These are phyloP conservation scores for Osmoderma eremita DNA, from an alignment of 2,888 invertebrate species.

Conservation along the genomic window DNA sequence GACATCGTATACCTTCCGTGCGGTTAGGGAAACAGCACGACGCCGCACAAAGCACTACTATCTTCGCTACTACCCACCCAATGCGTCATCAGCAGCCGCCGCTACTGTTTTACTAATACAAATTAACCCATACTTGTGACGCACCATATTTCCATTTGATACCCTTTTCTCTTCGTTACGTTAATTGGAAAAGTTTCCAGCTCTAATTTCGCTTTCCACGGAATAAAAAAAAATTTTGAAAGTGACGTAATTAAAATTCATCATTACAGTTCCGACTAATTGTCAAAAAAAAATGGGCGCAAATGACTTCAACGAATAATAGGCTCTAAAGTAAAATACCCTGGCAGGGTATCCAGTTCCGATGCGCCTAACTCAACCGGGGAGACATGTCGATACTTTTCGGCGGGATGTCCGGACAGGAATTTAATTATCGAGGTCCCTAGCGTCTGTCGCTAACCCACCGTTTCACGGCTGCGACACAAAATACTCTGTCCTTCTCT, in stretches of 20 bases:
- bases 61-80: no score
- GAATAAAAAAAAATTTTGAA: not conserved
- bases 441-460: slow-evolving; percentile 2
- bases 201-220: not conserved
- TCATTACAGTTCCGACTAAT: not conserved
- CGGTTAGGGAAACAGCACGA: no score
- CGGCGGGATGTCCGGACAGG: not conserved
- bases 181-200: slow-evolving; percentile 17
- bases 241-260: slow-evolving; percentile 10
- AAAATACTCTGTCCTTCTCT: not conserved
- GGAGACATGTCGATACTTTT: slow-evolving; percentile 22
- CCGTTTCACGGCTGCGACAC: no score
- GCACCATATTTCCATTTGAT: not conserved
- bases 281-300: not conserved
- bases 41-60: no score
- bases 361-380: not conserved
- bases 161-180: not conserved
- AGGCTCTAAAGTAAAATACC: no score
- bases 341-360: not conserved
- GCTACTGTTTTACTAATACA: no score
- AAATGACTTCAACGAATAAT: no score
- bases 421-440: slow-evolving; percentile 18
- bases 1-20: no score
- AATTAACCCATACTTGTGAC: no score
- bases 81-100: no score